A percentile compares a stretch with the other conserved stretches of the same genome.
These are phyloP conservation scores for Strix uralensis DNA, from an alignment of 2,113 vertebrate species.

Conservation along the genomic window DNA sequence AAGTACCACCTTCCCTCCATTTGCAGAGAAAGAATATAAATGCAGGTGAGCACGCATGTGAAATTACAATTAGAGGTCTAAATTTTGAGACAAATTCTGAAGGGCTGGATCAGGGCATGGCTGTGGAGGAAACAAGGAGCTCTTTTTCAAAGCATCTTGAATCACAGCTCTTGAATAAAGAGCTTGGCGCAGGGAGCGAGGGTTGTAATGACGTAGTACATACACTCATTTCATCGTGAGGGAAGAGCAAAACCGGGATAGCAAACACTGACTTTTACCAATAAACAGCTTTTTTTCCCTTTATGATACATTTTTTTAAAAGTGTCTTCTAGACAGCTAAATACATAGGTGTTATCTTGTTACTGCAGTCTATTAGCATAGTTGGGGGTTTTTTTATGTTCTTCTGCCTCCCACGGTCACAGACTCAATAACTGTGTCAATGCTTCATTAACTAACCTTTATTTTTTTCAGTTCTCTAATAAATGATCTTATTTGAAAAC, in stretches of 20 bases:
- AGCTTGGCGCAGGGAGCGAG: not conserved
- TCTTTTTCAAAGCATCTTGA: not conserved
- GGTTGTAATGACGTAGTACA: fast-evolving
- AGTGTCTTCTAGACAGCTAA: not conserved
- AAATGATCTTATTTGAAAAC: not conserved
- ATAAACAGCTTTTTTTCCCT: not conserved
- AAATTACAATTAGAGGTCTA: not conserved
- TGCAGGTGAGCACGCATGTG: not conserved
- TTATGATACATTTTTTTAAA: not conserved
- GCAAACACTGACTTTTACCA: not conserved
- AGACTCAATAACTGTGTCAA: not conserved
- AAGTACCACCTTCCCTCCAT: not conserved
- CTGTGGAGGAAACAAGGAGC: not conserved
- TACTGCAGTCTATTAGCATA: not conserved
- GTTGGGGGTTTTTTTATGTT: not conserved
- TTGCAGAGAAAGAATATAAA: not conserved
- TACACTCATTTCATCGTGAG: not conserved
- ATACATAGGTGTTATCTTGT: not conserved
- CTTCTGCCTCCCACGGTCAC: not conserved
- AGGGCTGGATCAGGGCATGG: not conserved
- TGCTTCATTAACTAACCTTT: not conserved
- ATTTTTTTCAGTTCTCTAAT: not conserved
- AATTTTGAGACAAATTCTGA: not conserved
- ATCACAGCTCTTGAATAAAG: not conserved
- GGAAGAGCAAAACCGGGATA: not conserved